These are phyloP conservation scores for Stenurella melanura DNA, from an alignment of 2,888 invertebrate species.

Conservation along the genomic window DNA sequence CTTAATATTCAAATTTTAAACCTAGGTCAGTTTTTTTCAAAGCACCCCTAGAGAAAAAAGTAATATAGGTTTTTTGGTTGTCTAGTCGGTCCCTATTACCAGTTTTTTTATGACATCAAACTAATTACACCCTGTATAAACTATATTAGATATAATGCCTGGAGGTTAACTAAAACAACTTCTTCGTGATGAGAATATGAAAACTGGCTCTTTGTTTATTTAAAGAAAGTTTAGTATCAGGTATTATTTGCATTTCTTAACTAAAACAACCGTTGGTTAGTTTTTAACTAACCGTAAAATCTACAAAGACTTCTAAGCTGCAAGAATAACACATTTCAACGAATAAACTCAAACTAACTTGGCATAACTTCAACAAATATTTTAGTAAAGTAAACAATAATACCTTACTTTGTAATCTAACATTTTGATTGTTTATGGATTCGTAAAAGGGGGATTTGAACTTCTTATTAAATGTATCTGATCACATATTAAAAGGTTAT, in stretches of 20 bases:
- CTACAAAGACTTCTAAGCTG: neutral
- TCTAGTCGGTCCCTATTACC: no score
- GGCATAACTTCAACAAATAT: neutral
- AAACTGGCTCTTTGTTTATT: no score
- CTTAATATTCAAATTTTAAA: no score
- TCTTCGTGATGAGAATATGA: no score
- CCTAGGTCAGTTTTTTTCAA: no score
- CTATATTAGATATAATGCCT: no score
- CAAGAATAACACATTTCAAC: neutral
- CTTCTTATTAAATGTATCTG: slow-evolving; percentile 1
- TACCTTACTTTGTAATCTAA: slow-evolving; percentile 13
- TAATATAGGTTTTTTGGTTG: no score
- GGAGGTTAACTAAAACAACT: no score
- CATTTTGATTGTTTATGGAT: neutral
- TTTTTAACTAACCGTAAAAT: neutral
- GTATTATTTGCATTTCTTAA: neutral
- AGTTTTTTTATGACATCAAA: no score
- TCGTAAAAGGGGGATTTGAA: neutral
- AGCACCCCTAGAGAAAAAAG: no score
- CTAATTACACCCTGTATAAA: no score
- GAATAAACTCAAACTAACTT: neutral
- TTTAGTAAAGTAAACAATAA: slow-evolving; percentile 4
- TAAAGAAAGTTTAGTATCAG: no score
- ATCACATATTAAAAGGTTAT: neutral
- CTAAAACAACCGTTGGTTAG: neutral